A percentile compares a stretch with the other conserved stretches of the same genome.
Conservation (phyloP, 2,888 invertebrate species). For the Sphaerophoria rueppellii region DNA sequence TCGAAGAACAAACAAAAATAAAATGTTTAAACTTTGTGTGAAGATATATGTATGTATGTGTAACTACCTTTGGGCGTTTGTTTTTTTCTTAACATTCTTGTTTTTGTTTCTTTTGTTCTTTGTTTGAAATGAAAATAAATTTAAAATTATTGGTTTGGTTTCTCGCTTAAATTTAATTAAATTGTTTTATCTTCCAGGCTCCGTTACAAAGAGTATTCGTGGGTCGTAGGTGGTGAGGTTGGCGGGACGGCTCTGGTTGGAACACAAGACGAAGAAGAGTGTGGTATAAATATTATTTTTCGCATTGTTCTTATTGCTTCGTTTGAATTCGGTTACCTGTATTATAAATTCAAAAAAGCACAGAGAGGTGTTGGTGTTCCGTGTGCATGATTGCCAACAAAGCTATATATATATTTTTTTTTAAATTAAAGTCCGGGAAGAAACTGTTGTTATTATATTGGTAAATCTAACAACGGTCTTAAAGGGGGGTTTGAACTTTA, state of each 20-base stretch:
- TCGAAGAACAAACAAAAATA: neutral
- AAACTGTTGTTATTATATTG: too few relatives aligned
- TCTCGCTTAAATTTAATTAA: slow-evolving; percentile 58
- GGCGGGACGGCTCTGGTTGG: neutral
- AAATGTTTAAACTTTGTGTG: slow-evolving; percentile 3
- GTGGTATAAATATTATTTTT: slow-evolving; percentile 6
- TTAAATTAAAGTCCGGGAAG: too few relatives aligned
- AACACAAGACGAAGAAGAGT: neutral
- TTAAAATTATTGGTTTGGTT: slow-evolving; percentile 57
- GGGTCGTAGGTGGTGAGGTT: neutral
- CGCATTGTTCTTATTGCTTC: slow-evolving; percentile 21
- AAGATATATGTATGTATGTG: neutral
- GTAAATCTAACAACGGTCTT: too few relatives aligned
- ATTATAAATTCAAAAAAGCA: slow-evolving; percentile 39
- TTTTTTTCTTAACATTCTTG: neutral
- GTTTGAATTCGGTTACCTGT: slow-evolving; percentile 29
- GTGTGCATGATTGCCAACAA: neutral
- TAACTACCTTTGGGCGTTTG: neutral
- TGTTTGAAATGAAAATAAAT: slow-evolving; percentile 42
- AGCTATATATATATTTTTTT: too few relatives aligned
- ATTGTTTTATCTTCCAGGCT: slow-evolving; percentile 39
- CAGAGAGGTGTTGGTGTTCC: neutral
- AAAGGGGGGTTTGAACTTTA: too few relatives aligned
- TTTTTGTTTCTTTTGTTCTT: neutral
- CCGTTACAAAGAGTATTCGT: neutral